Conservation (phyloP, 2,797 vertebrate genomes). For the Hylomyscus alleni region DNA sequence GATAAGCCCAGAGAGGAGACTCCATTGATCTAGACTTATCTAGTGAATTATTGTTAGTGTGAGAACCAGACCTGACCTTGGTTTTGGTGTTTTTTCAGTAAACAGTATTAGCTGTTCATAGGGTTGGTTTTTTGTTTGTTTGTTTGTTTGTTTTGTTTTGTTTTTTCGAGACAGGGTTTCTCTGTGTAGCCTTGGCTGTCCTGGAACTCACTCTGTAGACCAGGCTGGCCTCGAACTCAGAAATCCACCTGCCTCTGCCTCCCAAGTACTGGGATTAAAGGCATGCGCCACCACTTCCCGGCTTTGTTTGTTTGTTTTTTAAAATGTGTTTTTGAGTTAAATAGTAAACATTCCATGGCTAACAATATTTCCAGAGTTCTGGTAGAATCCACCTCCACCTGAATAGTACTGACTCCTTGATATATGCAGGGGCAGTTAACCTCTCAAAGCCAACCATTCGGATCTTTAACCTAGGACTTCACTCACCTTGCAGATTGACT, state of each 20-base stretch:
- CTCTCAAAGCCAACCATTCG: not conserved
- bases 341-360: not conserved
- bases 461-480: constrained; percentile 17
- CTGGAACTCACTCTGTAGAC: too few species aligned
- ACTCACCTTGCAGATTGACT: not conserved
- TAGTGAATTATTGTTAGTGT: not conserved
- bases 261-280: too few species aligned
- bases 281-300: too few species aligned
- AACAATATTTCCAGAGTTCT: not conserved
- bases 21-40: not conserved
- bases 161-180: too few species aligned
- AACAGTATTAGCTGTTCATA: not conserved
- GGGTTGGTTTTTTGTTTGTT: not conserved
- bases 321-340: constrained; percentile 12
- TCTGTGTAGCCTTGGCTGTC: too few species aligned
- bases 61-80: not conserved
- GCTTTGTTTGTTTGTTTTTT: too few species aligned
- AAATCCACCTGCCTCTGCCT: too few species aligned
- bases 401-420: not conserved
- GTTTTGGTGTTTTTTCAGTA: constrained; percentile 10
- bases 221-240: too few species aligned
- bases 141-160: too few species aligned
- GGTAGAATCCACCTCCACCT: not conserved
- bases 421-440: not conserved
- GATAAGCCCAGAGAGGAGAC: not conserved